A percentile compares a stretch with the other conserved stretches of the same genome.
These are phyloP conservation scores for Amblyornis subalaris DNA, from an alignment of 2,113 vertebrate genomes.

Conservation along the genomic window DNA sequence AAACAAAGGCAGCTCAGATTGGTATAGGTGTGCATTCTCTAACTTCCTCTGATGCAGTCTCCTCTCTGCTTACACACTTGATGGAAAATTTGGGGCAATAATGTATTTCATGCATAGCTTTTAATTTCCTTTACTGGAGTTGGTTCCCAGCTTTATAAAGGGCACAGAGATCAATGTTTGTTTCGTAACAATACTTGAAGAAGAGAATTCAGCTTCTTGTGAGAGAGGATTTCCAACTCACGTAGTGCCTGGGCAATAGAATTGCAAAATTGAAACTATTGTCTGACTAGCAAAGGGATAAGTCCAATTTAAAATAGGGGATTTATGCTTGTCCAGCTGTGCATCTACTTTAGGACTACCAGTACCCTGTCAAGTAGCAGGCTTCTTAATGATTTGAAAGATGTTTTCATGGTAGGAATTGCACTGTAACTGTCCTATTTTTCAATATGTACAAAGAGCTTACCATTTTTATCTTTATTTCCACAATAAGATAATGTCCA, in stretches of 20 bases:
- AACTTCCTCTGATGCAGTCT: not conserved
- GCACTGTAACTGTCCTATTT: not conserved
- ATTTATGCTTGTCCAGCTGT: constrained; percentile 33
- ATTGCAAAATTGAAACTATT: constrained; percentile 3
- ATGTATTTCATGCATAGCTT: not conserved
- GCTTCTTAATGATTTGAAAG: not conserved
- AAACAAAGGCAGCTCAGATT: not conserved
- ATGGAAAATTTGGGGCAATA: not conserved
- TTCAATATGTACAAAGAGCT: not conserved
- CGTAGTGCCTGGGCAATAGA: not conserved
- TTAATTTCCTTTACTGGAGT: not conserved
- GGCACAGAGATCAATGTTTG: not conserved
- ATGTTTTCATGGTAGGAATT: not conserved
- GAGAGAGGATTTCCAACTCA: not conserved
- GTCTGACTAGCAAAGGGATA: not conserved
- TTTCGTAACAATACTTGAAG: not conserved
- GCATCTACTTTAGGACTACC: not conserved
- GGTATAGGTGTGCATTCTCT: not conserved
- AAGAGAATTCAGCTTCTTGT: not conserved
- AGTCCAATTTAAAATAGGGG: constrained; percentile 18
- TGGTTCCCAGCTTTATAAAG: not conserved
- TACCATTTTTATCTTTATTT: not conserved
- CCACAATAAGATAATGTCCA: not conserved
- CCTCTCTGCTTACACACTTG: not conserved
- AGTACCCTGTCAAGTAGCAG: not conserved